These are phyloP conservation scores for Cheilosia vernalis DNA, from an alignment of 2,888 invertebrate genomes.

Conservation along the genomic window DNA sequence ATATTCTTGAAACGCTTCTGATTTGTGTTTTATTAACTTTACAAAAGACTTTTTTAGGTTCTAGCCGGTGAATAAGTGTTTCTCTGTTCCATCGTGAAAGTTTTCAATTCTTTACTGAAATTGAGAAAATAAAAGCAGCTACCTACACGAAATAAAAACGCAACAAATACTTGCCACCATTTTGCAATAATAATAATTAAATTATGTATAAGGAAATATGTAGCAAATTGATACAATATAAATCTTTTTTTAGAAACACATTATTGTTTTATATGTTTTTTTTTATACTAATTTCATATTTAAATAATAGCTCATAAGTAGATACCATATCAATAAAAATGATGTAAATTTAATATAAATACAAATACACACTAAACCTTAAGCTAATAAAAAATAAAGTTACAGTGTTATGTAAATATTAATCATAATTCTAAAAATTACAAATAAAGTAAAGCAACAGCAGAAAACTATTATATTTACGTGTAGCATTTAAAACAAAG, in stretches of 20 bases:
- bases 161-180: conserved; percentile 57
- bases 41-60: conserved; percentile 68
- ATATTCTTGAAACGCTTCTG: conserved; percentile 14
- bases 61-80: conserved; percentile 37
- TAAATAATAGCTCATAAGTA: conserved; percentile 44
- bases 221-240: conserved; percentile 19
- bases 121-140: conserved; percentile 25
- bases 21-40: neutral
- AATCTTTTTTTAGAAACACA: neutral
- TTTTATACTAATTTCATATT: conserved; percentile 34
- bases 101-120: conserved; percentile 36
- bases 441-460: conserved; percentile 20
- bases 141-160: neutral
- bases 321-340: conserved; percentile 66
- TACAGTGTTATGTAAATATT: conserved; percentile 61
- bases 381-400: conserved; percentile 35
- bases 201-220: conserved; percentile 2
- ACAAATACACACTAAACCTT: conserved; percentile 8
- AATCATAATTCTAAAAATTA: conserved; percentile 41
- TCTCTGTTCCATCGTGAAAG: conserved; percentile 13
- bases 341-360: conserved; percentile 41
- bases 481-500: conserved; percentile 28
- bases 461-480: conserved; percentile 49
- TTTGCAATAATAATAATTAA: conserved; percentile 52
- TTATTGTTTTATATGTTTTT: conserved; percentile 30